These are phyloP conservation scores for Lingula anatina DNA, from an alignment of 2,888 invertebrate species.

Conservation along the genomic window DNA sequence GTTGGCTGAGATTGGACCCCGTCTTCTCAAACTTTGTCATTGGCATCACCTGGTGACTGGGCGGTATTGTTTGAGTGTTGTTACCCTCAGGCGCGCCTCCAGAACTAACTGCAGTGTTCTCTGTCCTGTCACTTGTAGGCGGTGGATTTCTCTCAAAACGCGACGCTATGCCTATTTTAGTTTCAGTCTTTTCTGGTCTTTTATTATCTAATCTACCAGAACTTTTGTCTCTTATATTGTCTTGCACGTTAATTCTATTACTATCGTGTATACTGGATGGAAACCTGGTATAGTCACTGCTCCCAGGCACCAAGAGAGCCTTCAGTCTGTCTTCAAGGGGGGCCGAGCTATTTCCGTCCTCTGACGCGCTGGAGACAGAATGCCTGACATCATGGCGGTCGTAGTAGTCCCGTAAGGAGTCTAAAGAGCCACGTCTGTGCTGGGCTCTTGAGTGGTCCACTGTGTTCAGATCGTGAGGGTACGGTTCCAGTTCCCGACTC, in stretches of 20 bases:
- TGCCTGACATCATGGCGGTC: conserved; percentile 27
- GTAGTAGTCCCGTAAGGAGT: conserved; percentile 57
- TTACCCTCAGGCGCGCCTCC: not conserved
- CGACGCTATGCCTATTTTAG: conserved; percentile 43
- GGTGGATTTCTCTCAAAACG: conserved; percentile 33
- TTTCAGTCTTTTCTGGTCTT: conserved; percentile 18
- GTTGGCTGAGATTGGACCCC: not conserved
- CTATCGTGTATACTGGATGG: too few relatives aligned
- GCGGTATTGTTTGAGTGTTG: too few relatives aligned
- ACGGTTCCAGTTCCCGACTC: not conserved
- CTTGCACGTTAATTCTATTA: too few relatives aligned
- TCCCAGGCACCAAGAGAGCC: conserved; percentile 36
- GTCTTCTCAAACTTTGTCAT: not conserved
- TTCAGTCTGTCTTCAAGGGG: conserved; percentile 45
- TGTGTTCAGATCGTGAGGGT: not conserved
- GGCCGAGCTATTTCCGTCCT: conserved; percentile 39
- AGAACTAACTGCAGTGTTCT: not conserved
- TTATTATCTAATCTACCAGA: not conserved
- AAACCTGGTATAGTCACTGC: conserved; percentile 10
- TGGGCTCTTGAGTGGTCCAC: conserved; percentile 13
- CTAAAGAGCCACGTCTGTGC: conserved; percentile 56
- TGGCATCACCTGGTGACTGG: not conserved
- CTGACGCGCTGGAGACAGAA: conserved; percentile 32
- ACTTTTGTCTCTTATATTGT: too few relatives aligned
- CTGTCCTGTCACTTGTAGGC: conserved; percentile 2